Conservation (phyloP, 2,113 vertebrate species). For the Glaucidium brasilianum region DNA sequence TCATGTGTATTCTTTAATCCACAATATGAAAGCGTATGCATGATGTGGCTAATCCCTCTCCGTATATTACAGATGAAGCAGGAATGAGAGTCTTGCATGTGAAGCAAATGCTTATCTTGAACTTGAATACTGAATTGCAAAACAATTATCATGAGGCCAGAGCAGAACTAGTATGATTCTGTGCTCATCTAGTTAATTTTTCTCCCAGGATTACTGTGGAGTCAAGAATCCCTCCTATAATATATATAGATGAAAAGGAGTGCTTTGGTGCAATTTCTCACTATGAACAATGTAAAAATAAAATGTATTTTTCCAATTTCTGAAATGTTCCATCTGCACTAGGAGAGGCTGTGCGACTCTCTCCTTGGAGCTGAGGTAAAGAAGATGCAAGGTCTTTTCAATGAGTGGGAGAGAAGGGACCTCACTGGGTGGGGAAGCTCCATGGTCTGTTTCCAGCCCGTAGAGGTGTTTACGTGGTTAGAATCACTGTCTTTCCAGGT, state of each 20-base stretch:
- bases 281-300: not conserved
- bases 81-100: not conserved
- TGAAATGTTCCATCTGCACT: not conserved
- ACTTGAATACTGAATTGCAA: not conserved
- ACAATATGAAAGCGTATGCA: not conserved
- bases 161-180: not conserved
- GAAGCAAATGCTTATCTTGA: constrained; percentile 10
- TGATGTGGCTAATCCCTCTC: not conserved
- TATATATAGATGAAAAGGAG: not conserved
- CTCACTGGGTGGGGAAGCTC: not conserved
- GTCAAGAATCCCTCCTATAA: not conserved
- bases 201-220: not conserved
- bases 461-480: not conserved
- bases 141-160: not conserved
- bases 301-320: not conserved
- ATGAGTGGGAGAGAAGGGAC: not conserved
- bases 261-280: not conserved
- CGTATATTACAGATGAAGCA: not conserved
- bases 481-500: not conserved
- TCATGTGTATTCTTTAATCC: not conserved
- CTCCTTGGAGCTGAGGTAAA: not conserved
- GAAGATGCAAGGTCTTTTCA: not conserved
- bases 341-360: not conserved
- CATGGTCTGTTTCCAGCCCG: not conserved
- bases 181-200: not conserved